Base-by-base conservation (phyloP, 2,113 vertebrate species). In the Stegastes partitus region DNA sequence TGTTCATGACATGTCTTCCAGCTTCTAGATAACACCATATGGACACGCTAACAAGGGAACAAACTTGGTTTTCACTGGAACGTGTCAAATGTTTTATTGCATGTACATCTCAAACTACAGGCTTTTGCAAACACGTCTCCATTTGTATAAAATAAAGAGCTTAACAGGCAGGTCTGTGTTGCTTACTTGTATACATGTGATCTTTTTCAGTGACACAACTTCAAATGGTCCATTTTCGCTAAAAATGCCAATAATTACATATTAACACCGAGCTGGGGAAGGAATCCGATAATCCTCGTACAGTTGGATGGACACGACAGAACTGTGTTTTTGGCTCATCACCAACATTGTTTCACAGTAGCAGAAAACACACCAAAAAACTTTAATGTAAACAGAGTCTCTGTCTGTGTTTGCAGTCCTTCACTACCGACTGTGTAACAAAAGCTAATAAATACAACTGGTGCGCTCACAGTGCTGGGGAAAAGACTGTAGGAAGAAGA, bases 381-480 rank as follows among this genome's bases (percentile, higher is more conserved):
- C 53, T 42, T 64, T 39, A 11, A 54, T 39, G 21, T 44, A 54
- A 37, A 54, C 34, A 66, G 10, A 65, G 49, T 45, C 25, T 34
- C 15, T 34, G 63, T 69, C 12, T 55, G 31, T 49, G 61, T 84
- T 66, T 78, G 5, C 26, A 42, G 49, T n/a, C 34, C n/a, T 0
- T 19, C 5, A 69, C 47, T 54, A n/a, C 11, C 51, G 25, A 39
- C 51, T 57, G 18, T 28, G 68, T 31, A 25, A 59, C 39, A 61
- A 45, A 65, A 68, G 76, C 45, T 22, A 59, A 83, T 69, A 74
- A 66, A 77, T 65, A 1, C 0, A 54, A 81, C 18, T n/a, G 22
- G 53, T 42, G 23, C 34, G 44, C 49, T 49, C 2, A 1, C 56
- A 28, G 15, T 37, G 25, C n/a, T 37, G 23, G 3, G 44, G 55